Conservation (phyloP, 1,140 invertebrate species). For the Hyphantria cunea region DNA sequence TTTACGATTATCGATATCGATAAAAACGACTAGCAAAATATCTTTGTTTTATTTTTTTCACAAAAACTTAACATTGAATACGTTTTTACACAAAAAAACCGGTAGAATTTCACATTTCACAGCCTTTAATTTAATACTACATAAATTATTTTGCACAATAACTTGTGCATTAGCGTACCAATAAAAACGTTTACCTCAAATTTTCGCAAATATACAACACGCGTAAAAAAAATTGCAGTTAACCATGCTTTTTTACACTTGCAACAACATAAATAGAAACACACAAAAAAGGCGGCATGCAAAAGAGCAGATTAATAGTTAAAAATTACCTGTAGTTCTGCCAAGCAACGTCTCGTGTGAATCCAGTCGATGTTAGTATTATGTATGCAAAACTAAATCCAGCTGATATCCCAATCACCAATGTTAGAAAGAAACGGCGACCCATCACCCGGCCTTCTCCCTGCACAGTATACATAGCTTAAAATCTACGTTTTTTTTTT, state of each 20-base stretch:
- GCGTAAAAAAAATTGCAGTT: no score
- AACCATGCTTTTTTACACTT: slow-evolving; percentile 5
- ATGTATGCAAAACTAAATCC: slow-evolving; percentile 81
- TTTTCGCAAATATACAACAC: no score
- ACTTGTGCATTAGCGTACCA: no score
- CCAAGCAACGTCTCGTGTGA: slow-evolving; percentile 60
- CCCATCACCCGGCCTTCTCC: slow-evolving; percentile 76
- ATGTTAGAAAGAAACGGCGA: slow-evolving; percentile 77
- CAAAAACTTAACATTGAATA: no score
- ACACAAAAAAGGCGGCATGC: slow-evolving; percentile 27
- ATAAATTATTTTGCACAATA: no score
- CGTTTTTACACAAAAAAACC: no score
- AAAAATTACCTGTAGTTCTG: slow-evolving; percentile 65
- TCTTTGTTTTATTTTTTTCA: no score
- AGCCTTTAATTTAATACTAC: no score
- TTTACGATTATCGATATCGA: no score
- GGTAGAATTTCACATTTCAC: no score
- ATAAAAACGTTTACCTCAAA: no score
- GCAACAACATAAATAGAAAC: slow-evolving; percentile 7
- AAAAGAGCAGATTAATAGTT: slow-evolving; percentile 21
- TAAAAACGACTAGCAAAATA: no score
- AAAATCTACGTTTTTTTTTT: slow-evolving; percentile 37
- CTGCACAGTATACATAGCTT: slow-evolving; percentile 60
- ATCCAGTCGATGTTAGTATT: slow-evolving; percentile 74
- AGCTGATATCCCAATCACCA: slow-evolving; percentile 78